These are phyloP conservation scores for Scolopax bukidnonensis DNA, from an alignment of 2,797 vertebrate genomes.

Conservation along the genomic window DNA sequence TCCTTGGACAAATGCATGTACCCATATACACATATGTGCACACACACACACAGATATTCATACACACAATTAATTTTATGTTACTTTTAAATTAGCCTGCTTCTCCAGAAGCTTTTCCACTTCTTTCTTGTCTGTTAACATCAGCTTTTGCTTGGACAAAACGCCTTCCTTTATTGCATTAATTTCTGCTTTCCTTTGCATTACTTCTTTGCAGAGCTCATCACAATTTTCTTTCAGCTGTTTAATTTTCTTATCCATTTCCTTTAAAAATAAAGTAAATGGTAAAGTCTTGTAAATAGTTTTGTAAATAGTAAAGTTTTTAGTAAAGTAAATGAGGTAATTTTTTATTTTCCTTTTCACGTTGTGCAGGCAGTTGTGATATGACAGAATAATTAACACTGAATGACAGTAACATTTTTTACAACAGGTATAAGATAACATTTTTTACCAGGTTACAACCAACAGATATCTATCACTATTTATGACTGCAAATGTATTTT, in stretches of 20 bases:
- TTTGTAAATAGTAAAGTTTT: too few relatives aligned
- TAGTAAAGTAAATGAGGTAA: too few relatives aligned
- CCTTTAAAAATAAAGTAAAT: constrained; percentile 74
- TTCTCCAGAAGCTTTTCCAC: constrained; percentile 78
- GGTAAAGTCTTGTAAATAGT: too few relatives aligned
- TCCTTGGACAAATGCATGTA: not conserved
- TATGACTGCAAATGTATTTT: not conserved
- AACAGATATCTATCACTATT: not conserved
- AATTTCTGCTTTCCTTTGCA: constrained; percentile 84
- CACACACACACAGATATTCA: not conserved
- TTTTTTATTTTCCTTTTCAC: not conserved
- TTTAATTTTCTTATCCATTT: constrained; percentile 78
- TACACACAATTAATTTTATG: not conserved
- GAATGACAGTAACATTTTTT: not conserved
- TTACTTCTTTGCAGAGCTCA: constrained; percentile 85
- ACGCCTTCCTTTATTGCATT: constrained; percentile 84
- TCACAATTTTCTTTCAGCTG: constrained; percentile 84
- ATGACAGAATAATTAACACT: not conserved
- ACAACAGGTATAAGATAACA: not conserved
- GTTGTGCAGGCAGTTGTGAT: not conserved
- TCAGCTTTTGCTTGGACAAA: constrained; percentile 76
- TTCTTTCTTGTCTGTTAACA: constrained; percentile 81
- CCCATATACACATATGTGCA: not conserved
- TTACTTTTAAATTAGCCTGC: constrained; percentile 84
- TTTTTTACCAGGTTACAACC: not conserved